Percentiles rank a stretch among this genome's conserved stretches.
phyloP scores from a whole-genome alignment of 2,113 vertebrate species.

The Ptilonorhynchus violaceus region DNA sequence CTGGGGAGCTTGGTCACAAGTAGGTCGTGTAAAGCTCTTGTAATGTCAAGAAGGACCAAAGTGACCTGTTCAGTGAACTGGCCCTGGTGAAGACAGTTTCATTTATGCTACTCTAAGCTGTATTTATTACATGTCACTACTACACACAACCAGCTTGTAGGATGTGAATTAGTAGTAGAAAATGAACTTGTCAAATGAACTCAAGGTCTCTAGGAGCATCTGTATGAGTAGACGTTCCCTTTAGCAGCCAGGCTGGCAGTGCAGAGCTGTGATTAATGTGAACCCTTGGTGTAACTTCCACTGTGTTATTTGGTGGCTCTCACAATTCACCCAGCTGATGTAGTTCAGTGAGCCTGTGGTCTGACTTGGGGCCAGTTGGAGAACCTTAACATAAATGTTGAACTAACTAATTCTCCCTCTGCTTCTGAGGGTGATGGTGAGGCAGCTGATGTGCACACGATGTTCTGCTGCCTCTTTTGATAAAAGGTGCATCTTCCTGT shows the following conservation, averaged over 20 bases:
- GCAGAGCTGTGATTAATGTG: not conserved
- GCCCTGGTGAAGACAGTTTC: not conserved
- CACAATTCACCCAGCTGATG: not conserved
- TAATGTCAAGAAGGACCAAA: fast-evolving
- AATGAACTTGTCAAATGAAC: not conserved
- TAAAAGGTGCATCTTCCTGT: not conserved
- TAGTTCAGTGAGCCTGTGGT: not conserved
- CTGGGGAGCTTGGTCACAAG: not conserved
- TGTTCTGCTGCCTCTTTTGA: not conserved
- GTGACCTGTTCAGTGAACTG: not conserved
- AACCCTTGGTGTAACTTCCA: not conserved
- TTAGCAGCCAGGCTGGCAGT: not conserved
- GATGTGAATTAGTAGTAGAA: not conserved
- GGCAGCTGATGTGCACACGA: not conserved
- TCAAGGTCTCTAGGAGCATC: not conserved
- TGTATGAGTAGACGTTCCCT: not conserved
- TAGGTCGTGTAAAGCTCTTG: not conserved
- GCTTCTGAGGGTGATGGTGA: not conserved
- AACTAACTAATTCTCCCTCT: not conserved
- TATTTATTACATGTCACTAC: not conserved
- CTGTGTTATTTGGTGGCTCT: not conserved
- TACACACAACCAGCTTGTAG: not conserved
- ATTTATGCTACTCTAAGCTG: not conserved
- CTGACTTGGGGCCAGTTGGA: not conserved
- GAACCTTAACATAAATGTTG: not conserved